Percentiles rank a stretch among this genome's conserved stretches.
These are phyloP conservation scores for Eustalomyia histrio DNA, from an alignment of 2,888 invertebrate genomes.

Conservation along the genomic window DNA sequence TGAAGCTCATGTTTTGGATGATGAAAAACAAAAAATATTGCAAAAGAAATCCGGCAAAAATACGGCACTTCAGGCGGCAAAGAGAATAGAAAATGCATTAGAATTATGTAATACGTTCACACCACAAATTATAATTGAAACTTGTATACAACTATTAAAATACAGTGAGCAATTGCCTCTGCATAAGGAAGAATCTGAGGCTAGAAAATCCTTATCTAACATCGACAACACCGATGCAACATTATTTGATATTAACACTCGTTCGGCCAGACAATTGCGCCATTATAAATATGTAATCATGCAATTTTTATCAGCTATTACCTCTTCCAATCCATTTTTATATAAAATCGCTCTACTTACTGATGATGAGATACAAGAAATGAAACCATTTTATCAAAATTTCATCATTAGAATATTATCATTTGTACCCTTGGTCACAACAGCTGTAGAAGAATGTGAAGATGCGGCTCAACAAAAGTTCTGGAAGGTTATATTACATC, in stretches of 20 bases:
- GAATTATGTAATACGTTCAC: slow-evolving; percentile 85
- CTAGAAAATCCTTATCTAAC: slow-evolving; percentile 8
- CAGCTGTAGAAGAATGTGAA: slow-evolving; percentile 82
- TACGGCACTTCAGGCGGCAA: slow-evolving; percentile 80
- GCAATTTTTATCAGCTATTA: slow-evolving; percentile 85
- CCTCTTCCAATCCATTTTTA: slow-evolving; percentile 86
- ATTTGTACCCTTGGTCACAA: slow-evolving; percentile 84
- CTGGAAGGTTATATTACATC: slow-evolving; percentile 90
- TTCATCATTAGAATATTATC: slow-evolving; percentile 85
- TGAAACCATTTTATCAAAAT: slow-evolving; percentile 85
- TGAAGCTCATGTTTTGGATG: slow-evolving; percentile 85
- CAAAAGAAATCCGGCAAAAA: slow-evolving; percentile 67
- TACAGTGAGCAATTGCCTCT: slow-evolving; percentile 85
- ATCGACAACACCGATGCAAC: slow-evolving; percentile 77
- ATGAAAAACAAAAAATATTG: slow-evolving; percentile 80
- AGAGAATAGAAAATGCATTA: slow-evolving; percentile 85
- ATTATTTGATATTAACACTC: slow-evolving; percentile 84
- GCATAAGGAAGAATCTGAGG: slow-evolving; percentile 79
- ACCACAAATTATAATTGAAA: slow-evolving; percentile 83
- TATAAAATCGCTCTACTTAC: slow-evolving; percentile 83
- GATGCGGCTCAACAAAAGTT: slow-evolving; percentile 84
- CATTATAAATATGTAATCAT: slow-evolving; percentile 91
- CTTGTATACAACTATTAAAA: slow-evolving; percentile 84
- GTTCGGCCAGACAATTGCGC: slow-evolving; percentile 87
- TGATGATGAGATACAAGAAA: slow-evolving; percentile 79